These are phyloP conservation scores for Harpalus rubripes DNA, from an alignment of 2,888 invertebrate genomes.

Conservation along the genomic window DNA sequence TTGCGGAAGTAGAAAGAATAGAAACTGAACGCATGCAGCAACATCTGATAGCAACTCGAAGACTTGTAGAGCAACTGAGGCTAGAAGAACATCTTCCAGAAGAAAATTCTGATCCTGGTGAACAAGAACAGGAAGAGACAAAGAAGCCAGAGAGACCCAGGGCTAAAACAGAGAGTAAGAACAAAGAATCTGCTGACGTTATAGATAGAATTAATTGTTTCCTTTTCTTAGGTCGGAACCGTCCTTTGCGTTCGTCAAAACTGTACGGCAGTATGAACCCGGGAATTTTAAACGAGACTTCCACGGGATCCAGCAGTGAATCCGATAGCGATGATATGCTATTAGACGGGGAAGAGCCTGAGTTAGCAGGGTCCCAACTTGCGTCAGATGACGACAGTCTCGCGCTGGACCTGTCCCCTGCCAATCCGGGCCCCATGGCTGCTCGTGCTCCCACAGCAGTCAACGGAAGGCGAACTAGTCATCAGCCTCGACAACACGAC, in stretches of 20 bases:
- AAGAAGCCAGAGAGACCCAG: conserved; percentile 78
- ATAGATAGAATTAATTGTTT: background rate
- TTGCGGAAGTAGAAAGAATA: conserved; percentile 81
- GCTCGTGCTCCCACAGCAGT: conserved; percentile 72
- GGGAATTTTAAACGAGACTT: conserved; percentile 51
- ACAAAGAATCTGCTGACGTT: too few species aligned
- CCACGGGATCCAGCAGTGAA: conserved; percentile 70
- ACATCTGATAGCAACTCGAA: conserved; percentile 64
- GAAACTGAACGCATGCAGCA: conserved; percentile 67
- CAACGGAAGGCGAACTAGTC: conserved; percentile 71
- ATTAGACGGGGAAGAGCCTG: conserved; percentile 76
- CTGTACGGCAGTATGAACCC: conserved; percentile 63
- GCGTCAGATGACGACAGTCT: conserved; percentile 76
- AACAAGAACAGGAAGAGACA: conserved; percentile 77
- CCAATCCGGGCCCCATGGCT: conserved; percentile 64
- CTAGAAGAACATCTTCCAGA: conserved; percentile 71
- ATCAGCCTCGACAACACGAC: conserved; percentile 69
- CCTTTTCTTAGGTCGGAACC: conserved; percentile 67
- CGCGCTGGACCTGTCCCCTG: conserved; percentile 74
- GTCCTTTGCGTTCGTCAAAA: conserved; percentile 58
- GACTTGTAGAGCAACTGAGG: conserved; percentile 69
- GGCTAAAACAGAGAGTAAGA: conserved; percentile 80
- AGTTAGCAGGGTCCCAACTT: conserved; percentile 75
- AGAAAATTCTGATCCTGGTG: conserved; percentile 73
- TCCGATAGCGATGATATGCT: conserved; percentile 75